Evolutionary conservation across 92 coral and sea anemone genomes (phyloP).

Genomic region (Phenganax subtilis): DNA sequence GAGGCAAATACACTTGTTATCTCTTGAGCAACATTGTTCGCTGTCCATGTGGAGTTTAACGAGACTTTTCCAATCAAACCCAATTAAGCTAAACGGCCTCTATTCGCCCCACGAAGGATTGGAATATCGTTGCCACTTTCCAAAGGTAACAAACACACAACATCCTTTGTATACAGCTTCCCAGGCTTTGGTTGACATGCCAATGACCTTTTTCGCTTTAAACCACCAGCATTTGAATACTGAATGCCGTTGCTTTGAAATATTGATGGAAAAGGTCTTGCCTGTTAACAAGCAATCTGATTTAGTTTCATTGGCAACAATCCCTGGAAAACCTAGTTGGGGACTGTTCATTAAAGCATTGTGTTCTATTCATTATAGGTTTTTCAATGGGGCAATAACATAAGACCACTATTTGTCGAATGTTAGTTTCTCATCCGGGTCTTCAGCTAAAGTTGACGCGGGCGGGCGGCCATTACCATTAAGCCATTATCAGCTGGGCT

Average conservation of each 20-base stretch:
- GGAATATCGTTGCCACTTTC: background rate
- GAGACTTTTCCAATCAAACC: conserved; percentile 27
- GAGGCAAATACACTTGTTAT: conserved; percentile 14
- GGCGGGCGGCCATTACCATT: too few relatives aligned
- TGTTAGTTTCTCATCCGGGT: too few relatives aligned
- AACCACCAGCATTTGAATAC: background rate
- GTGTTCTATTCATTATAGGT: too few relatives aligned
- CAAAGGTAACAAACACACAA: conserved; percentile 6
- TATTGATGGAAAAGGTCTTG: conserved; percentile 10
- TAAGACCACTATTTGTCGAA: too few relatives aligned
- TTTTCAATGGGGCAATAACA: too few relatives aligned
- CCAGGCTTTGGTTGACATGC: conserved; percentile 9
- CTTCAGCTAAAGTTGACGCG: too few relatives aligned
- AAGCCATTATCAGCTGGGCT: too few relatives aligned
- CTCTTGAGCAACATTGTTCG: conserved; percentile 6
- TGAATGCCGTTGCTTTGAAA: conserved; percentile 3
- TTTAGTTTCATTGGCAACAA: background rate
- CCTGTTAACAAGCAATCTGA: conserved; percentile 1
- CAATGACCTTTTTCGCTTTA: conserved; percentile 4
- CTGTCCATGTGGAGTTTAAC: conserved; percentile 3
- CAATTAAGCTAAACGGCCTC: background rate
- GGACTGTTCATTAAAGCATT: too few relatives aligned
- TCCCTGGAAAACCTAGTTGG: too few relatives aligned
- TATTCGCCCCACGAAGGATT: conserved; percentile 11
- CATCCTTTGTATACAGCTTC: conserved; percentile 21